Evolutionary conservation across 2,888 invertebrate species (phyloP).

Genomic region (Harmothoe impar): DNA sequence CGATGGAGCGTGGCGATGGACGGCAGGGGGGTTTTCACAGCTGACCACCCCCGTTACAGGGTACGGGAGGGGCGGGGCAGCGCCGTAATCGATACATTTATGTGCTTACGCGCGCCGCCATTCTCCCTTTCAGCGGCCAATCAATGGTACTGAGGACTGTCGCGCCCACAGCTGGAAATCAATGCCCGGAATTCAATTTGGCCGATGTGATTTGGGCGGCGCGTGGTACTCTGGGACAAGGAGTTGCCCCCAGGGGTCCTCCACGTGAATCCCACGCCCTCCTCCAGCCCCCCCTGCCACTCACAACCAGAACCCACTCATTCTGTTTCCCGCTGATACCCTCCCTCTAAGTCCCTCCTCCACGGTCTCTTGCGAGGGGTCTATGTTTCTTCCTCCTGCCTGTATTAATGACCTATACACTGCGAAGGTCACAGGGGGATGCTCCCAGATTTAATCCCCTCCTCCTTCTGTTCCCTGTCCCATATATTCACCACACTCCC

Average conservation of each 20-base stretch:
- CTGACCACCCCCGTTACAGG: conserved; percentile 23
- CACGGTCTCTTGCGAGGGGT: neutral
- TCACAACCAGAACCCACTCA: neutral
- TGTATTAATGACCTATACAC: too few species aligned
- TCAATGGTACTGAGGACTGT: conserved; percentile 61
- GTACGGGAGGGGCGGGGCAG: too few species aligned
- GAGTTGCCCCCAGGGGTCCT: conserved; percentile 22
- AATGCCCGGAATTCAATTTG: conserved; percentile 60
- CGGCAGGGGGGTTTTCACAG: conserved; percentile 25
- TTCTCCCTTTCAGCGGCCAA: conserved; percentile 52
- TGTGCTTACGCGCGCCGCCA: conserved; percentile 57
- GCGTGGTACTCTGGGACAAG: neutral
- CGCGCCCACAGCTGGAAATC: conserved; percentile 54
- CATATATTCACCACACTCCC: neutral
- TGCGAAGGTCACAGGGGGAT: neutral
- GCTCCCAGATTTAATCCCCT: neutral
- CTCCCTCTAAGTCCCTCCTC: neutral
- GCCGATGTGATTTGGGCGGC: conserved; percentile 56
- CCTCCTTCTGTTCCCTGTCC: neutral
- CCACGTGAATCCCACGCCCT: conserved; percentile 23
- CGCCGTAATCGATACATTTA: conserved; percentile 57
- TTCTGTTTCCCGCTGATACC: neutral
- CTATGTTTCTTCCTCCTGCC: conserved; percentile 9
- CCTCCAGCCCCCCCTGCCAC: neutral
- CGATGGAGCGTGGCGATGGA: conserved; percentile 21